A percentile compares a stretch with the other conserved stretches of the same genome.
These are phyloP conservation scores for Caenorhabditis imperialis DNA, from an alignment of 2,888 invertebrate genomes.

Conservation along the genomic window DNA sequence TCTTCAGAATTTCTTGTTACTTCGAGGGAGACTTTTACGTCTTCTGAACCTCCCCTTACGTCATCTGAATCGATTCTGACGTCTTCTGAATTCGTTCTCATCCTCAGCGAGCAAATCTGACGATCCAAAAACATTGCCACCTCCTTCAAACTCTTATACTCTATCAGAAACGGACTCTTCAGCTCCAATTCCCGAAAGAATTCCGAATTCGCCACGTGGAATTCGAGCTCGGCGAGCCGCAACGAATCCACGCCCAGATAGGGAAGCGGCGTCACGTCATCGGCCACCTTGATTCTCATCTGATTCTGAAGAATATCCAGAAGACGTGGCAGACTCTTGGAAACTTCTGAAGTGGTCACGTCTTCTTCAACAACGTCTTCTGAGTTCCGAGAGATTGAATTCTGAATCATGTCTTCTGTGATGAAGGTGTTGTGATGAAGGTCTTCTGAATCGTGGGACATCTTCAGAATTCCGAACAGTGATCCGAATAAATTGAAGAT, in stretches of 20 bases:
- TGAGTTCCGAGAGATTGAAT: too few species aligned
- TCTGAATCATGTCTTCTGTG: neutral
- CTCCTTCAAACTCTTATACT: conserved; percentile 10
- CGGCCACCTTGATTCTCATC: conserved; percentile 8
- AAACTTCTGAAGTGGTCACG: neutral
- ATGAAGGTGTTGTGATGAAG: too few species aligned
- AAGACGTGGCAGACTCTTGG: neutral
- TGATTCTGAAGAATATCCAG: conserved; percentile 6
- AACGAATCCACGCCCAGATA: conserved; percentile 51
- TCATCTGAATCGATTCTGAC: too few species aligned
- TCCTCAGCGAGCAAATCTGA: too few species aligned
- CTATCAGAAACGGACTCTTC: conserved; percentile 14
- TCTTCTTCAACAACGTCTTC: conserved; percentile 2
- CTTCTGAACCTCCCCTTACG: too few species aligned
- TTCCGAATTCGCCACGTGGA: conserved; percentile 9
- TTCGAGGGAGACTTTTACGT: too few species aligned
- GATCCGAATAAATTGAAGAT: conserved; percentile 46
- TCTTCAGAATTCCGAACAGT: conserved; percentile 23
- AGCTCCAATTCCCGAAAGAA: neutral
- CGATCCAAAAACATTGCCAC: conserved; percentile 10
- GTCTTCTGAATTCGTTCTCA: too few species aligned
- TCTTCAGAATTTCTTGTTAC: neutral
- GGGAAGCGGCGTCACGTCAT: conserved; percentile 1
- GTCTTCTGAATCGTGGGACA: neutral
- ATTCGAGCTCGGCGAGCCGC: conserved; percentile 41